Evolutionary conservation across 2,797 vertebrate species (phyloP), one percentile per base, ranked within the genome.

Genomic region (Coregonus ussuriensis): DNA sequence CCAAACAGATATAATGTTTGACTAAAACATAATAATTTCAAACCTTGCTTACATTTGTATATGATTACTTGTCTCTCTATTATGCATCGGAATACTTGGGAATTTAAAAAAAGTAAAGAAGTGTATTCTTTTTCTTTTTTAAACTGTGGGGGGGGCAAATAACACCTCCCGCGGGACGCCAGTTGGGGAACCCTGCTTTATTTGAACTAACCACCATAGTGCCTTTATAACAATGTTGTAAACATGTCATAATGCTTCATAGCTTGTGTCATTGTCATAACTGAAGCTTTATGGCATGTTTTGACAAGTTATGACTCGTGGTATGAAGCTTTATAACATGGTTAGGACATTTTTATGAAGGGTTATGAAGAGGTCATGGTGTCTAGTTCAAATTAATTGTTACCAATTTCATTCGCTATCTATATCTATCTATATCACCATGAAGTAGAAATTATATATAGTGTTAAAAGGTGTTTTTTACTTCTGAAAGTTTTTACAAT

Each of bases 381-480:
- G 4, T n/a, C 7, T 7, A 25, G 21, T 18, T 21, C 21, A 62
- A 25, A 25, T 62, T 0, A 41, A 41, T 7, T 62, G 9, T 25
- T 25, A 62, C 59, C 3, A 9, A 62, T 62, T 6, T 62, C 11
- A 25, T 62, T 62, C 18, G 25, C 25, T 25, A 25, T 56, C 54
- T 63, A 29, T 3, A 62, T 90, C 81, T 88, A 85, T 91, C 85
- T 92, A 85, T 89, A 91, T 92, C 90, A 92, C 85, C 85, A 91
- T 89, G 88, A 93, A 91, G 90, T 93, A 93, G 86, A 89, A 81
- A 86, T 6, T 85, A 85, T 91, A 89, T 93, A 87, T 89, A 37
- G 25, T 25, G 25, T 25, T 13, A 15, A 52, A 91, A 91, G 91
- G 77, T 85, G 86, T 93, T 92, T 91, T 91, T 92, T 91, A 18